Base-by-base conservation (phyloP, 2,888 invertebrate genomes). In the Nomada flava region DNA sequence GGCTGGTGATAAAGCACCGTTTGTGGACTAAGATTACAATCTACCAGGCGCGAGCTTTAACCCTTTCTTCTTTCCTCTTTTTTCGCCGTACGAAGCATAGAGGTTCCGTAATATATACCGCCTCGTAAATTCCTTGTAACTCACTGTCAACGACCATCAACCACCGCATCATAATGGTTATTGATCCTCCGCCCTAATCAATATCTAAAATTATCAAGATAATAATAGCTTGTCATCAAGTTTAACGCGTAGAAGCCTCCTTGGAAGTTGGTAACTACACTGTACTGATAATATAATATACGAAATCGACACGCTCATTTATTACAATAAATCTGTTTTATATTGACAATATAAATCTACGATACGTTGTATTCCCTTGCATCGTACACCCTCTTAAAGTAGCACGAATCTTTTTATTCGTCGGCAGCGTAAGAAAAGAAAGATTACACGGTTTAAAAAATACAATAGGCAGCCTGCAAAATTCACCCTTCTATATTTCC, bases 161-260 rank as follows among this genome's bases (percentile, higher is more conserved):
- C 80, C 76, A 62, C 78, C 57, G 69, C 76, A 67, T 76, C 65
- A 64, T 83, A 84, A 84, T 85, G 85, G 86, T 79, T 87, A 87
- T 87, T 87, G 87, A 87, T 87, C 84, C 72, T 80, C 76, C 77
- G 23, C 60, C 29, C 69, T 80, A 84, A 87, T 87, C 86, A 87
- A 87, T 87, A 86, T 74, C 79, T 84, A 79, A 76, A 84, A 86
- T 86, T 86, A 86, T 86, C 82, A 79, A 77, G 86, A 72, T 86
- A 86, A 86, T 86, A 83, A 86, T 86, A 86, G 82, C 82, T 71
- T 71, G 82, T 73, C 83, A 82, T 78, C 83, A 82, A 83, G 83
- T 83, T 82, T 83, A 83, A 75, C 78, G 82, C 78, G 71, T 75
- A 82, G 83, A 82, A 82, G 50, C 71, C 67, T 69, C 68, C 78